phyloP scores from a whole-genome alignment of 2,113 vertebrate species.

The Erpornis zantholeuca region DNA sequence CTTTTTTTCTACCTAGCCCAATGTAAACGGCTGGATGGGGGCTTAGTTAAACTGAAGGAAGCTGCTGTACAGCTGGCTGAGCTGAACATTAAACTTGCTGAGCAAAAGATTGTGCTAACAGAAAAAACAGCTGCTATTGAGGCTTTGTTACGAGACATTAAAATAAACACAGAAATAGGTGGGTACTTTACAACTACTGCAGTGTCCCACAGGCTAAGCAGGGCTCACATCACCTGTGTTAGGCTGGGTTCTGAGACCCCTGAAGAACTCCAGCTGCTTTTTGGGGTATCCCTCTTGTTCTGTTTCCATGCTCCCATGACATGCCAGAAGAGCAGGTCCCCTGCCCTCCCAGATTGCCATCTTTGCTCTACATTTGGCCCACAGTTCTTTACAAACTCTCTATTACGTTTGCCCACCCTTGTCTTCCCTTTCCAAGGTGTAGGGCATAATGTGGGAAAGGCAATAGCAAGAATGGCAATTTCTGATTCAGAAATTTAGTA shows the following conservation, averaged over 20 bases:
- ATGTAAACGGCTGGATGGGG: constrained; percentile 88
- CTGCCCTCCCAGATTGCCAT: background rate
- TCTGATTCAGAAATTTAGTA: background rate
- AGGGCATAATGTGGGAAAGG: background rate
- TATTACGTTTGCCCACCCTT: background rate
- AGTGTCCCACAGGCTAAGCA: background rate
- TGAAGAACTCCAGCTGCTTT: background rate
- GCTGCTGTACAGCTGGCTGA: constrained; percentile 88
- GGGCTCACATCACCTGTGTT: background rate
- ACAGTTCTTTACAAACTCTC: background rate
- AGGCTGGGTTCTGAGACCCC: background rate
- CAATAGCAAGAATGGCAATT: background rate
- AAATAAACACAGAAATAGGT: constrained; percentile 84
- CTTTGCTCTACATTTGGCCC: background rate
- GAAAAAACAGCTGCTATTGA: constrained; percentile 90
- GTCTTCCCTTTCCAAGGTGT: background rate
- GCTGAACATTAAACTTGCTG: constrained; percentile 88
- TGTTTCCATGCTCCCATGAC: background rate
- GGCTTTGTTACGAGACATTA: constrained; percentile 83
- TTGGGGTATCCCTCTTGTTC: background rate
- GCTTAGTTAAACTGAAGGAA: constrained; percentile 92
- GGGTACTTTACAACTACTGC: constrained; percentile 9
- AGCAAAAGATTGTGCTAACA: constrained; percentile 88
- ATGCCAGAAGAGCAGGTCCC: background rate
- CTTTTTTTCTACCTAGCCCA: constrained; percentile 73